Conservation (phyloP, 2,888 invertebrate species). For the Rambutsinella grinnellia region DNA sequence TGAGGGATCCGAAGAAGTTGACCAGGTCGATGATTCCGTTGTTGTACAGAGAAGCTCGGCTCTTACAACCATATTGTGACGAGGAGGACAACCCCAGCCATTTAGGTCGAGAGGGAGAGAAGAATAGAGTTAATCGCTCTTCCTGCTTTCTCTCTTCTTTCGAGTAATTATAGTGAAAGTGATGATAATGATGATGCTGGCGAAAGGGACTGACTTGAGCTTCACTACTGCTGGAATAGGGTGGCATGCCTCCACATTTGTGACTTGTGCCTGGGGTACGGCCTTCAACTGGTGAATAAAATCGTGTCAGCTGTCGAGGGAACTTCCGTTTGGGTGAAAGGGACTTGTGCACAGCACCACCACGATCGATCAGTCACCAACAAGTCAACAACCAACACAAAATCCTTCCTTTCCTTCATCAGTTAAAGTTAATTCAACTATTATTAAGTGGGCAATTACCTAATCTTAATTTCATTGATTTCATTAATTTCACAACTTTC, state of each 20-base stretch:
- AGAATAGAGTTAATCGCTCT: not conserved
- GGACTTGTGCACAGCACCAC: too few relatives aligned
- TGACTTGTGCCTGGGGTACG: not conserved
- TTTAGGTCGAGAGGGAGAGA: not conserved
- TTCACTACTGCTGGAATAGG: slow-evolving; percentile 22
- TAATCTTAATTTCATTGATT: too few relatives aligned
- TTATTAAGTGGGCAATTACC: not conserved
- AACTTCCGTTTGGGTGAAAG: too few relatives aligned
- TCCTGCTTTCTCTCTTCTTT: too few relatives aligned
- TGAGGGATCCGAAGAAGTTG: not conserved
- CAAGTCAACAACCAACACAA: too few relatives aligned
- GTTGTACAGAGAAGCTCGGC: not conserved
- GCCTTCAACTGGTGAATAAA: too few relatives aligned
- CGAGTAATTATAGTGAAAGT: not conserved
- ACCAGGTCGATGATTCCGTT: slow-evolving; percentile 2
- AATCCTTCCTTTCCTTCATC: not conserved
- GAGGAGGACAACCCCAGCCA: not conserved
- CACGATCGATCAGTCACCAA: too few relatives aligned
- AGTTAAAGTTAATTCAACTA: not conserved
- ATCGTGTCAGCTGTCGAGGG: too few relatives aligned
- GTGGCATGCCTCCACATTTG: slow-evolving; percentile 54
- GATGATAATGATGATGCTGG: not conserved
- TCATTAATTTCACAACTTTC: too few relatives aligned
- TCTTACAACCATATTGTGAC: slow-evolving; percentile 5
- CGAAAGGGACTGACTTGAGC: not conserved